Conservation (phyloP, 2,888 invertebrate species). For the Salpingus planirostris region DNA sequence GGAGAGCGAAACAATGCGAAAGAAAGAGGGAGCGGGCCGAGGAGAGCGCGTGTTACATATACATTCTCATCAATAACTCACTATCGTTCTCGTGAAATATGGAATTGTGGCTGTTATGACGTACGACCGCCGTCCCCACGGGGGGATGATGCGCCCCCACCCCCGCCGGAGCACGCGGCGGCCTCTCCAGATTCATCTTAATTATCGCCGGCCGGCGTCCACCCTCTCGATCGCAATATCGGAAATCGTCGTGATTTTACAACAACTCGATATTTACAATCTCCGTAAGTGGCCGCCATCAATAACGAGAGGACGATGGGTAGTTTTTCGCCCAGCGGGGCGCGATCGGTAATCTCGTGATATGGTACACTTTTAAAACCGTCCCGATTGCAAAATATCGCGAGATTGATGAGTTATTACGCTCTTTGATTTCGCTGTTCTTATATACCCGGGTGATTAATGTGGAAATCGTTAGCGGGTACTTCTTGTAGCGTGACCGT, state of each 20-base stretch:
- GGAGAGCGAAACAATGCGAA: constrained; percentile 25
- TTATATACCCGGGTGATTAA: constrained; percentile 9
- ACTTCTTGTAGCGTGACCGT: constrained; percentile 10
- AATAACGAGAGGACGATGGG: too few species aligned
- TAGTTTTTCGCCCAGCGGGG: too few species aligned
- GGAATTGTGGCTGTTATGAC: constrained; percentile 31
- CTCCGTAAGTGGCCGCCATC: too few species aligned
- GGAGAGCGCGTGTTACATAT: constrained; percentile 25
- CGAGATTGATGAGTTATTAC: constrained; percentile 13
- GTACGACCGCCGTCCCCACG: constrained; percentile 22
- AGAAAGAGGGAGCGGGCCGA: constrained; percentile 18
- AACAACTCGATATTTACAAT: too few species aligned
- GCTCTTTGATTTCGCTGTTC: constrained; percentile 7
- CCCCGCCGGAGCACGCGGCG: constrained; percentile 12
- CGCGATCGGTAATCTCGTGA: too few species aligned
- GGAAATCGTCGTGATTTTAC: too few species aligned
- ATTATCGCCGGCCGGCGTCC: too few species aligned
- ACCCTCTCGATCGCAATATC: too few species aligned
- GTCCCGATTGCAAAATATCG: constrained; percentile 9
- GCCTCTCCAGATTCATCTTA: constrained; percentile 19
- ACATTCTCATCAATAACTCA: constrained; percentile 33
- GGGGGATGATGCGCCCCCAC: constrained; percentile 13
- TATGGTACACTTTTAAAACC: constrained; percentile 6
- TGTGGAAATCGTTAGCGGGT: constrained; percentile 13
- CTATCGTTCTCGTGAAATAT: constrained; percentile 33